phyloP scores from a whole-genome alignment of 1,140 invertebrate species.

The Hyles euphorbiae region DNA sequence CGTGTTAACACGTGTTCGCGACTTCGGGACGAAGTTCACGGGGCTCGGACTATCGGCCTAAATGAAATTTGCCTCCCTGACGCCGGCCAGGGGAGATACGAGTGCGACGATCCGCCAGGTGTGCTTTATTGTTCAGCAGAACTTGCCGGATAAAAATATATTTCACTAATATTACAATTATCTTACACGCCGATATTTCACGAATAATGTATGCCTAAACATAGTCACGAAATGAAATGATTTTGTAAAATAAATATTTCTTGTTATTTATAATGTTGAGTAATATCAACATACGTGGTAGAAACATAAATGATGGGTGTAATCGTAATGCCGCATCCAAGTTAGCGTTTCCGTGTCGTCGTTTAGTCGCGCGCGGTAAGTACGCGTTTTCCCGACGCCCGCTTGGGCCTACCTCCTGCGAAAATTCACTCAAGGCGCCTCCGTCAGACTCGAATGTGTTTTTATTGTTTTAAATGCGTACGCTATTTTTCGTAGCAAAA shows the following conservation, averaged over 20 bases:
- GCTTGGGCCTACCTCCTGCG: slow-evolving; percentile 21
- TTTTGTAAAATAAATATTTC: too few species aligned
- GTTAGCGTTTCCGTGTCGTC: slow-evolving; percentile 4
- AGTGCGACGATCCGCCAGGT: slow-evolving; percentile 32
- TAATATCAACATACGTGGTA: too few species aligned
- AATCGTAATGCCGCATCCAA: slow-evolving; percentile 21
- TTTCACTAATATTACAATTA: too few species aligned
- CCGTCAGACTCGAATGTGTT: slow-evolving; percentile 43
- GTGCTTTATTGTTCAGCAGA: slow-evolving; percentile 44
- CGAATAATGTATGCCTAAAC: too few species aligned
- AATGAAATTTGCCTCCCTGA: slow-evolving; percentile 69
- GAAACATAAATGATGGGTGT: too few species aligned
- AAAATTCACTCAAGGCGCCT: slow-evolving; percentile 52
- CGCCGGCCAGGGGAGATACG: slow-evolving; percentile 37
- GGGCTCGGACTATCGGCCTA: slow-evolving; percentile 32
- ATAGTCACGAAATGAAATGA: background rate
- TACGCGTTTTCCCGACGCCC: slow-evolving; percentile 27
- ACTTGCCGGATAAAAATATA: slow-evolving; percentile 9
- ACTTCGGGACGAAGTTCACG: slow-evolving; percentile 50
- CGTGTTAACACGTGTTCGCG: slow-evolving; percentile 66
- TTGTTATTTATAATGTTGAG: too few species aligned
- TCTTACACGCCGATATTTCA: too few species aligned
- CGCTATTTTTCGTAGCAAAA: slow-evolving; percentile 41
- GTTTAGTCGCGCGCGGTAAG: slow-evolving; percentile 15
- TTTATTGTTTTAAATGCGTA: slow-evolving; percentile 59